Conservation (phyloP, 2,113 vertebrate species). For the Elephas maximus region DNA sequence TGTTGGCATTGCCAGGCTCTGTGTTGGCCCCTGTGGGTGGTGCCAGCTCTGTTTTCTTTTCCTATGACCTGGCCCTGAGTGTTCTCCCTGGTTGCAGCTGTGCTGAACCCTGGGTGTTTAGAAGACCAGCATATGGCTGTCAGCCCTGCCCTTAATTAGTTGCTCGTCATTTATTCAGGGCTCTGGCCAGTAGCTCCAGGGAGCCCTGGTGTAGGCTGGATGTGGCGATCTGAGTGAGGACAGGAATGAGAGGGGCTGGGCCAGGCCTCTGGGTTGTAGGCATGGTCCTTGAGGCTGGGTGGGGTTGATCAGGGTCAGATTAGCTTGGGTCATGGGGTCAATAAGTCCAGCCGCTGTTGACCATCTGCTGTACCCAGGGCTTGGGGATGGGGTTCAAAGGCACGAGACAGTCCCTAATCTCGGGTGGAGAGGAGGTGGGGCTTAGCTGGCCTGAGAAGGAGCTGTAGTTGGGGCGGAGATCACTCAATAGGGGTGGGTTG, state of each 20-base stretch:
- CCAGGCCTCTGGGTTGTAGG: neutral
- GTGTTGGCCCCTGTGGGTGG: neutral
- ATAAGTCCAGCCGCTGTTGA: neutral
- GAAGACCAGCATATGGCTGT: neutral
- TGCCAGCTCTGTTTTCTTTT: neutral
- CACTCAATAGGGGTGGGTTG: neutral
- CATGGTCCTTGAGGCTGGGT: neutral
- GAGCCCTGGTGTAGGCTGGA: neutral
- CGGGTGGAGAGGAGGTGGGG: neutral
- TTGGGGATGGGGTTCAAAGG: neutral
- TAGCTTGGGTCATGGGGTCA: neutral
- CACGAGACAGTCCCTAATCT: neutral
- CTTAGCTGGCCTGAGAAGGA: neutral
- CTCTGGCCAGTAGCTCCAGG: neutral
- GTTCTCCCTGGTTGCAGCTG: neutral
- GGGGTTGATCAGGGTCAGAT: neutral
- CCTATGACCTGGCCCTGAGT: neutral
- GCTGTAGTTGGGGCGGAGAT: neutral
- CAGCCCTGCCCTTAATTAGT: neutral
- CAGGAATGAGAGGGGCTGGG: neutral
- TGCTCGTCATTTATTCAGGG: slow-evolving; percentile 11
- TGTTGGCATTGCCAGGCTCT: neutral
- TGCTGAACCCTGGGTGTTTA: slow-evolving; percentile 11
- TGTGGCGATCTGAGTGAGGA: neutral
- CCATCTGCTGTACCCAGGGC: neutral